phyloP scores from a whole-genome alignment of 2,113 vertebrate genomes.

The Brevimyrus niger region DNA sequence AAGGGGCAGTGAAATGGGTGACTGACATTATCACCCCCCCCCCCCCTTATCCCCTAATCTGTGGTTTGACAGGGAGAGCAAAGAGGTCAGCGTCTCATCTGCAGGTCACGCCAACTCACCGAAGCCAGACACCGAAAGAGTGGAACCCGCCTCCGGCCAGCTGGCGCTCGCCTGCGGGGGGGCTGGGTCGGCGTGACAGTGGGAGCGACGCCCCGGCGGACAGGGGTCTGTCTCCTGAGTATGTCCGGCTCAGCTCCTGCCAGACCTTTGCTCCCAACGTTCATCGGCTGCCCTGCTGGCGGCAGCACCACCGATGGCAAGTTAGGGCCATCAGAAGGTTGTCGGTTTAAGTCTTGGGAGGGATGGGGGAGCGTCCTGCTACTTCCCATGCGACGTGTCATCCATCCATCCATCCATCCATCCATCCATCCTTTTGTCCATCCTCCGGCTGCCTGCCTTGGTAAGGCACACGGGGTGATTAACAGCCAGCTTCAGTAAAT shows the following conservation, averaged over 20 bases:
- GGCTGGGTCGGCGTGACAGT: not conserved
- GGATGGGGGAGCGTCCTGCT: not conserved
- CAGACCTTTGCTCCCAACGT: not conserved
- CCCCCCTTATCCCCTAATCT: not conserved
- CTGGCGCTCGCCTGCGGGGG: not conserved
- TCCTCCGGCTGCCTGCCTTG: not conserved
- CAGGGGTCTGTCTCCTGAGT: not conserved
- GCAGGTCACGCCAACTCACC: not conserved
- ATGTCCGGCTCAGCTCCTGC: not conserved
- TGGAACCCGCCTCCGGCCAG: not conserved
- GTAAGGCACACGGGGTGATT: not conserved
- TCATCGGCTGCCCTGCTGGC: not conserved
- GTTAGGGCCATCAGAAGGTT: not conserved
- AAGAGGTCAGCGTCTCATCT: not conserved
- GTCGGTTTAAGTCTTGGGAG: not conserved
- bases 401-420: not conserved
- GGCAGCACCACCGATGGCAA: not conserved
- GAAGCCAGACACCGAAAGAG: not conserved
- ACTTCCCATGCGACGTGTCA: not conserved
- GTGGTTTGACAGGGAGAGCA: not conserved
- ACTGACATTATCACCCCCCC: not conserved
- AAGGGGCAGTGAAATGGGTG: not conserved
- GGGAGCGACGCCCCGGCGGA: not conserved
- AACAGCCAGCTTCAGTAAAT: not conserved
- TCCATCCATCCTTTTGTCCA: not conserved